Conservation (phyloP, 2,888 invertebrate genomes). For the Auanema freiburgensis region DNA sequence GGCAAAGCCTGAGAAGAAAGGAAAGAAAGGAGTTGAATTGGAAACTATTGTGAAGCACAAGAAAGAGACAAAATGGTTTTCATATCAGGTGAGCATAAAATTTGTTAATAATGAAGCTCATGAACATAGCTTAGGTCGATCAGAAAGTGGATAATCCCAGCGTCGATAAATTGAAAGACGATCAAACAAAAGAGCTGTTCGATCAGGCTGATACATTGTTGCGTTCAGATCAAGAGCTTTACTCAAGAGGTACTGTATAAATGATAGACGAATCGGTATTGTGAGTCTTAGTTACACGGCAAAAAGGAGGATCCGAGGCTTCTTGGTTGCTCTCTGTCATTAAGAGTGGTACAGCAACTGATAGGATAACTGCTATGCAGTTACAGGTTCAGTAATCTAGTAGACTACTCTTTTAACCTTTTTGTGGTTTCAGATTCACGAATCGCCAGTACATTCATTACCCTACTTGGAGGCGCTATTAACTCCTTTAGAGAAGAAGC, state of each 20-base stretch:
- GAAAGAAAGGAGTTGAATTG: neutral
- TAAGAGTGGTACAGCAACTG: conserved; percentile 80
- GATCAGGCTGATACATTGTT: conserved; percentile 34
- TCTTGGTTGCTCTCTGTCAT: conserved; percentile 79
- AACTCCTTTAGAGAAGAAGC: conserved; percentile 79
- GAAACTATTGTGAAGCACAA: conserved; percentile 39
- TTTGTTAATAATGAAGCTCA: neutral
- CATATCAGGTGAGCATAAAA: conserved; percentile 33
- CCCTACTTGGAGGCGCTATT: conserved; percentile 75
- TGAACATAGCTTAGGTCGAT: conserved; percentile 25
- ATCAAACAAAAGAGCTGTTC: conserved; percentile 30
- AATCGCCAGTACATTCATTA: conserved; percentile 73
- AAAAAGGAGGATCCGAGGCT: conserved; percentile 55
- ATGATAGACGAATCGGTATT: too few species aligned
- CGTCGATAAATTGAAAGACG: conserved; percentile 20
- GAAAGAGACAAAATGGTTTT: conserved; percentile 52
- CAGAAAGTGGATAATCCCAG: conserved; percentile 23
- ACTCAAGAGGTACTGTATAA: conserved; percentile 26
- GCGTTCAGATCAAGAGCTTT: conserved; percentile 38
- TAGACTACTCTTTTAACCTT: neutral
- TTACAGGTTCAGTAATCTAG: conserved; percentile 74
- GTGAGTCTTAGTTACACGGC: conserved; percentile 7
- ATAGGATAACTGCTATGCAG: conserved; percentile 83
- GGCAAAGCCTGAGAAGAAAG: conserved; percentile 1
- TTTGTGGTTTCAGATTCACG: conserved; percentile 35